Percentiles rank a stretch among this genome's conserved stretches.
phyloP scores from a whole-genome alignment of 1,140 invertebrate species.

The Drosophila sp. region DNA sequence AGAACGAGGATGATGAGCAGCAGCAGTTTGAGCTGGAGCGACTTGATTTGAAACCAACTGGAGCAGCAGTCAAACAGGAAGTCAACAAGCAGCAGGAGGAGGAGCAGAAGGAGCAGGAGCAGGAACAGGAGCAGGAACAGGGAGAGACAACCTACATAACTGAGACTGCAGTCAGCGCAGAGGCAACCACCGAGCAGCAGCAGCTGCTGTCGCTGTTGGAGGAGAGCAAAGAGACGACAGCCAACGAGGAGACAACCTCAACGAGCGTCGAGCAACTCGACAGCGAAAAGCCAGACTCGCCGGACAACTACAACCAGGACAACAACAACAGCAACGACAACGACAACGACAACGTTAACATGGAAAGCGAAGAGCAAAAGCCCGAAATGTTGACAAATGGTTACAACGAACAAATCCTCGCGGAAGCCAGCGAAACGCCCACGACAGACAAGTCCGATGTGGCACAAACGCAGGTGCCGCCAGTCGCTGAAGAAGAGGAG shows the following conservation, averaged over 20 bases:
- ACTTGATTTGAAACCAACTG: slow-evolving; percentile 36
- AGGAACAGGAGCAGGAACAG: background rate
- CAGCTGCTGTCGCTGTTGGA: slow-evolving; percentile 1
- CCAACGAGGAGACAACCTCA: slow-evolving; percentile 16
- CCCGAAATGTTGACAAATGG: slow-evolving; percentile 73
- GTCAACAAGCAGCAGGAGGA: slow-evolving; percentile 12
- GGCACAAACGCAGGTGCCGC: slow-evolving; percentile 37
- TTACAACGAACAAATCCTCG: slow-evolving; percentile 59
- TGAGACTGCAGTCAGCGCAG: slow-evolving; percentile 4
- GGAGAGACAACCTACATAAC: background rate
- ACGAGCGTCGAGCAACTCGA: slow-evolving; percentile 14
- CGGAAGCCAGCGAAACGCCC: slow-evolving; percentile 23
- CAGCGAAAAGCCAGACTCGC: slow-evolving; percentile 23
- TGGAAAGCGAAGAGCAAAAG: slow-evolving; percentile 53
- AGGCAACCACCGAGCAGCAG: slow-evolving; percentile 18
- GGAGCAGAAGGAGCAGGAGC: slow-evolving; percentile 8
- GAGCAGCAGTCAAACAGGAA: slow-evolving; percentile 48
- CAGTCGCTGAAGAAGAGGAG: slow-evolving; percentile 14
- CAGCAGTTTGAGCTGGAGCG: slow-evolving; percentile 54
- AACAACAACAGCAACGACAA: too few species aligned
- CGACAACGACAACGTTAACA: background rate
- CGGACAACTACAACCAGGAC: background rate
- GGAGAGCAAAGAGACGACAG: slow-evolving; percentile 44
- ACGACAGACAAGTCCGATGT: slow-evolving; percentile 36
- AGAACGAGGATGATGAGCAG: slow-evolving; percentile 67